Evolutionary conservation across 2,888 invertebrate genomes (phyloP).

Genomic region (Chrysopilus asiliformis): DNA sequence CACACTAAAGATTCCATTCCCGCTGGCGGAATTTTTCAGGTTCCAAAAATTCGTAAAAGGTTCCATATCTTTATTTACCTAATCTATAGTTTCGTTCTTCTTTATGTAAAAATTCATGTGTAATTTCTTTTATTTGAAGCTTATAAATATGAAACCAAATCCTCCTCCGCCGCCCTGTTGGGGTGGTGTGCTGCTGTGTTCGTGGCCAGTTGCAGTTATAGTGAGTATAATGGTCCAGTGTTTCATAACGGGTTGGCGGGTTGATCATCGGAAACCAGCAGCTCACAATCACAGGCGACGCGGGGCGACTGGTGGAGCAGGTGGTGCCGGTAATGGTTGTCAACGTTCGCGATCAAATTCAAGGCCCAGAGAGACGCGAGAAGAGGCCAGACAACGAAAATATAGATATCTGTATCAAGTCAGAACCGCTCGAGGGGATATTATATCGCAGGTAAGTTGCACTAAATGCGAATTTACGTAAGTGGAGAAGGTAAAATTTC

Average conservation of each 20-base stretch:
- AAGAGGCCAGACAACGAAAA: conserved; percentile 68
- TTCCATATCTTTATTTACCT: neutral
- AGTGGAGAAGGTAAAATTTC: too few relatives aligned
- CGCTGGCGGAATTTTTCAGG: too few relatives aligned
- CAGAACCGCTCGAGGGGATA: conserved; percentile 77
- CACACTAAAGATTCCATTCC: too few relatives aligned
- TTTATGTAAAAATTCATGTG: too few relatives aligned
- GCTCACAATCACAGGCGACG: conserved; percentile 22
- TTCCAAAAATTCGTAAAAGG: too few relatives aligned
- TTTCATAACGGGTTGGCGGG: conserved; percentile 36
- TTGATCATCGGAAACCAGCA: conserved; percentile 33
- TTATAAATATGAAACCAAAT: conserved; percentile 32
- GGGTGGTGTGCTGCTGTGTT: conserved; percentile 32
- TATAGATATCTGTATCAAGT: conserved; percentile 82
- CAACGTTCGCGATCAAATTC: conserved; percentile 28
- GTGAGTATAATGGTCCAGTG: conserved; percentile 36
- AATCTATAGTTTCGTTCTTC: neutral
- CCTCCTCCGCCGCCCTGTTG: conserved; percentile 35
- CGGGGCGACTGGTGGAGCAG: too few relatives aligned
- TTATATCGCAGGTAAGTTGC: conserved; percentile 81
- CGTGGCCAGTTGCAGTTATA: conserved; percentile 33
- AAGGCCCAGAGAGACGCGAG: conserved; percentile 59
- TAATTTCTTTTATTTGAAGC: conserved; percentile 8
- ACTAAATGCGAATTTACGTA: too few relatives aligned
- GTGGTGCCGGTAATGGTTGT: too few relatives aligned